Evolutionary conservation across 1,140 invertebrate species (phyloP).

Genomic region (Pseudomyrmex sp.): DNA sequence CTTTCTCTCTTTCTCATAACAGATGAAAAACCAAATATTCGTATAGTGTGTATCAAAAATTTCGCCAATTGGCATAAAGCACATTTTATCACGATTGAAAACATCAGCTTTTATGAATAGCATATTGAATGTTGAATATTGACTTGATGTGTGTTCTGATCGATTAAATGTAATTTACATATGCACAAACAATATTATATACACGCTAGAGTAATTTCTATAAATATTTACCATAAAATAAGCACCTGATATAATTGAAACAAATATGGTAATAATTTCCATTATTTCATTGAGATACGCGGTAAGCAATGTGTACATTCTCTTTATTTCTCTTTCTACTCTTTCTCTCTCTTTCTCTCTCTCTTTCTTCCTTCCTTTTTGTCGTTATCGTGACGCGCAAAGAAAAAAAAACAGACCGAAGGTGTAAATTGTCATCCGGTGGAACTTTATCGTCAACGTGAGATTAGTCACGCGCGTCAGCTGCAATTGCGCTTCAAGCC

Average conservation of each 20-base stretch:
- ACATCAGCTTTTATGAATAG: background rate
- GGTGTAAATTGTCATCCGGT: slow-evolving; percentile 41
- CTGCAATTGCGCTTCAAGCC: slow-evolving; percentile 50
- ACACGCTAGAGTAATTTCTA: background rate
- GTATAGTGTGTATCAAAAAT: too few species aligned
- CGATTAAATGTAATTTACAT: background rate
- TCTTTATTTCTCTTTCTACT: too few species aligned
- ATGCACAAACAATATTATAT: slow-evolving; percentile 10
- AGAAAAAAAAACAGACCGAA: slow-evolving; percentile 64
- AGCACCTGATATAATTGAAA: slow-evolving; percentile 73
- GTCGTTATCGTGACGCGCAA: slow-evolving; percentile 42
- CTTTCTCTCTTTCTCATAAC: too few species aligned
- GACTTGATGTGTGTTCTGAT: background rate
- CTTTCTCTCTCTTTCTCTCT: too few species aligned
- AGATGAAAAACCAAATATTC: too few species aligned
- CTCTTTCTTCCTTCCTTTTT: slow-evolving; percentile 4
- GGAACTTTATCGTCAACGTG: slow-evolving; percentile 30
- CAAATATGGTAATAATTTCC: slow-evolving; percentile 74
- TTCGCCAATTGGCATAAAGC: too few species aligned
- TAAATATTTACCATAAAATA: slow-evolving; percentile 72
- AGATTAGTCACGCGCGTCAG: slow-evolving; percentile 65
- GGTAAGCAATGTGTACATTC: background rate
- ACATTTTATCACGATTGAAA: slow-evolving; percentile 7
- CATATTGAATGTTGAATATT: slow-evolving; percentile 4
- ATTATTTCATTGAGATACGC: background rate